Percentiles rank a stretch among this genome's conserved stretches.
These are phyloP conservation scores for Branchipolynoe longqiensis DNA, from an alignment of 2,888 invertebrate species.

Conservation along the genomic window DNA sequence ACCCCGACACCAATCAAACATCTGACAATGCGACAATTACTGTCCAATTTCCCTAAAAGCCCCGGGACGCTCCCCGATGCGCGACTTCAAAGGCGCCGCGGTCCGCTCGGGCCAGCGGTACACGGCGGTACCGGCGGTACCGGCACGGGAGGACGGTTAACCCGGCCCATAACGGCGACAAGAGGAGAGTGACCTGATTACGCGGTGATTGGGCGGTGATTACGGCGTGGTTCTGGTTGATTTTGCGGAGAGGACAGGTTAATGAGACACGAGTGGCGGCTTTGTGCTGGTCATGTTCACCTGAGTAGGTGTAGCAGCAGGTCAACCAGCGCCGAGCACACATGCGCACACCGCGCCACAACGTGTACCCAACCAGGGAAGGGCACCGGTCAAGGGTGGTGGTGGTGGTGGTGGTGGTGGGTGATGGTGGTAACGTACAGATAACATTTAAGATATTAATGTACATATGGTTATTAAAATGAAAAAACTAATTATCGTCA, in stretches of 20 bases:
- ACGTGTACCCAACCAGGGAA: no score
- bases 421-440: no score
- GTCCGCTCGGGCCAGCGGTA: not conserved
- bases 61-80: not conserved
- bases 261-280: not conserved
- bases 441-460: no score
- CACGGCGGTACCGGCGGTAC: not conserved
- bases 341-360: no score
- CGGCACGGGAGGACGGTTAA: not conserved
- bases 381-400: no score
- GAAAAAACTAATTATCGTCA: no score
- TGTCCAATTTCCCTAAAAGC: conserved; percentile 37
- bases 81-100: conserved; percentile 3
- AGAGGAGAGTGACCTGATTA: conserved; percentile 28
- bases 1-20: conserved; percentile 13
- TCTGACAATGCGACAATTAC: conserved; percentile 13
- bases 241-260: not conserved
- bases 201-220: not conserved
- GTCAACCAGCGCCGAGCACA: no score
- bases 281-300: no score
- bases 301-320: no score
- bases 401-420: no score
- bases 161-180: not conserved
- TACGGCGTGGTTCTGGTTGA: not conserved
- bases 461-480: no score